phyloP scores from a whole-genome alignment of 2,888 invertebrate species.

The Diabrotica balteata region DNA sequence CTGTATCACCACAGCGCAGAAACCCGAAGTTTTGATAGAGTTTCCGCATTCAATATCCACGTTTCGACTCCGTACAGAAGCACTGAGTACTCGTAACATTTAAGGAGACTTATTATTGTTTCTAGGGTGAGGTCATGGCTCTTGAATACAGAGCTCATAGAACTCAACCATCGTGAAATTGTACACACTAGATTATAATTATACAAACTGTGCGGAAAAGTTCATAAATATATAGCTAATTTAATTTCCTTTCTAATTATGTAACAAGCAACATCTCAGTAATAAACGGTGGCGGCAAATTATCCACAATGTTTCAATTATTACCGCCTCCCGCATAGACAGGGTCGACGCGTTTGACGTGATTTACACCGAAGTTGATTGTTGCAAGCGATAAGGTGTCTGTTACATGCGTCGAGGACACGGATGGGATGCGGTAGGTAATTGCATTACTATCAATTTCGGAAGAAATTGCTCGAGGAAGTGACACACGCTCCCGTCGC shows the following conservation, averaged over 20 bases:
- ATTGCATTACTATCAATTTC: constrained; percentile 23
- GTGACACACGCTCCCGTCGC: neutral
- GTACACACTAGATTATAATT: no score
- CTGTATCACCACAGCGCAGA: no score
- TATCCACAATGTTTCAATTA: constrained; percentile 23
- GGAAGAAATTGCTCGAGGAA: constrained; percentile 10
- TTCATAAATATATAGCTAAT: no score
- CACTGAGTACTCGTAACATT: no score
- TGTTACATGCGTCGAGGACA: constrained; percentile 27
- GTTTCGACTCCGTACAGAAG: no score
- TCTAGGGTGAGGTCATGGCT: no score
- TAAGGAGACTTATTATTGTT: no score
- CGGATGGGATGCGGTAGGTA: constrained; percentile 17
- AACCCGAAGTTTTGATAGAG: no score
- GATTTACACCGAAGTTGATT: constrained; percentile 28
- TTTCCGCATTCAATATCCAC: no score
- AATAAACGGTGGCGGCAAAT: constrained; percentile 7
- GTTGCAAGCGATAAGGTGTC: constrained; percentile 28
- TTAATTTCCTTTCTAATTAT: constrained; percentile 39
- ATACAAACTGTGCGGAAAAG: no score
- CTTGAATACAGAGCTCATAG: no score
- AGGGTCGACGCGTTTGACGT: constrained; percentile 17
- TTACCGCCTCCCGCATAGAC: constrained; percentile 2
- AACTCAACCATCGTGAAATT: no score
- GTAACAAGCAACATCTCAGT: constrained; percentile 12